Evolutionary conservation across 2,888 invertebrate species (phyloP).

Genomic region (Pyrocoelia pectoralis): DNA sequence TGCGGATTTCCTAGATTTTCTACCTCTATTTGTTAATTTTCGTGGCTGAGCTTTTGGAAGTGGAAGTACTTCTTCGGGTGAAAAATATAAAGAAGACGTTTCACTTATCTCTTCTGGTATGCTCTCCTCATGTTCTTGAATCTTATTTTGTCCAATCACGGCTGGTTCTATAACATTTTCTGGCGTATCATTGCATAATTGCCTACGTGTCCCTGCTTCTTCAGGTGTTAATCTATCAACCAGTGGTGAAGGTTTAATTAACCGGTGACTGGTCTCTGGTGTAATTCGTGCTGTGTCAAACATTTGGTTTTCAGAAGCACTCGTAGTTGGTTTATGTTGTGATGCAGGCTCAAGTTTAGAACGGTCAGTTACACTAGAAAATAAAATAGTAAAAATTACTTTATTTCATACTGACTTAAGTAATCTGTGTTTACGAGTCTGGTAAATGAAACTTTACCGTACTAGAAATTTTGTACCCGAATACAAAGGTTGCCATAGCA

Average conservation of each 20-base stretch:
- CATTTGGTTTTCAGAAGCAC: conserved; percentile 1
- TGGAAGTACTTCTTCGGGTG: conserved; percentile 2
- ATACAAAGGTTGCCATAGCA: no score
- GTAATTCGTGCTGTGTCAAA: no score
- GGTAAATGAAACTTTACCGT: no score
- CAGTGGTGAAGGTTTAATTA: not conserved
- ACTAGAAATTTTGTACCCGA: no score
- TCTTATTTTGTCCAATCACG: not conserved
- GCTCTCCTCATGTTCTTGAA: not conserved
- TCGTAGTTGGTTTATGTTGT: not conserved
- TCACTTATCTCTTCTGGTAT: not conserved
- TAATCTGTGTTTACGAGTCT: no score
- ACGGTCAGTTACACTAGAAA: conserved; percentile 1
- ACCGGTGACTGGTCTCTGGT: conserved; percentile 1
- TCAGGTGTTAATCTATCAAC: not conserved
- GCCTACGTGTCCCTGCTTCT: not conserved
- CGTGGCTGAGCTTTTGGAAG: conserved; percentile 2
- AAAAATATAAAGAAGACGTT: conserved; percentile 1
- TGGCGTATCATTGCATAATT: conserved; percentile 1
- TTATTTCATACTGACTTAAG: no score
- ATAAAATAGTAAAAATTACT: no score
- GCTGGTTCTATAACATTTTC: not conserved
- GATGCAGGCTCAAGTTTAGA: not conserved
- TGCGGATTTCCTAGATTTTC: not conserved
- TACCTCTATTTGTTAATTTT: conserved; percentile 1